phyloP scores from a whole-genome alignment of 2,888 invertebrate species.

The Melinopterus prodromus region DNA sequence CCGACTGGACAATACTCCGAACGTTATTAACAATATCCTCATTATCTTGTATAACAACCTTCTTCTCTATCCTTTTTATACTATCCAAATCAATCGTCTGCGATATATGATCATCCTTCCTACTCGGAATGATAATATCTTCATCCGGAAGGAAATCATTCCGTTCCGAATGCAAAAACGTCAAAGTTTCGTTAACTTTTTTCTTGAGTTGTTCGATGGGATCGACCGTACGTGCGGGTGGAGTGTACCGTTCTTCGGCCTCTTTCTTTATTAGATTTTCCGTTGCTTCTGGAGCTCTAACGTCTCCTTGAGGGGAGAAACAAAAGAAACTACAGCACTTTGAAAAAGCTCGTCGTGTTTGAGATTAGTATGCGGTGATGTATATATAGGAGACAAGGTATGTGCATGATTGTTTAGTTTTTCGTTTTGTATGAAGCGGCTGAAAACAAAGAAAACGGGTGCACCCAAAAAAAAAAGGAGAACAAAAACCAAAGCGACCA shows the following conservation, averaged over 20 bases:
- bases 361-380: constrained; percentile 21
- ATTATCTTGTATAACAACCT: constrained; percentile 37
- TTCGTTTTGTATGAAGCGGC: constrained; percentile 9
- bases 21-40: constrained; percentile 36
- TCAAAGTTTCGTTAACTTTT: constrained; percentile 58
- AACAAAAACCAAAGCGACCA: constrained; percentile 14
- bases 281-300: constrained; percentile 28
- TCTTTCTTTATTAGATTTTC: constrained; percentile 33
- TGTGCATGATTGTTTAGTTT: neutral
- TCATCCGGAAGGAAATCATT: constrained; percentile 59
- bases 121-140: constrained; percentile 57
- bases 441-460: constrained; percentile 12
- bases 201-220: constrained; percentile 53
- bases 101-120: constrained; percentile 58
- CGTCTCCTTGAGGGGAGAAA: constrained; percentile 32
- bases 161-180: constrained; percentile 59
- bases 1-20: constrained; percentile 31
- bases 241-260: neutral
- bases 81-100: constrained; percentile 54
- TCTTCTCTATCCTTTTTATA: constrained; percentile 46
- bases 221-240: constrained; percentile 36
- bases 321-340: constrained; percentile 35
- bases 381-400: constrained; percentile 5
- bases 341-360: constrained; percentile 26
- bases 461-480: constrained; percentile 26